phyloP scores from a whole-genome alignment of 2,797 vertebrate species.

The Pteropus rufus region DNA sequence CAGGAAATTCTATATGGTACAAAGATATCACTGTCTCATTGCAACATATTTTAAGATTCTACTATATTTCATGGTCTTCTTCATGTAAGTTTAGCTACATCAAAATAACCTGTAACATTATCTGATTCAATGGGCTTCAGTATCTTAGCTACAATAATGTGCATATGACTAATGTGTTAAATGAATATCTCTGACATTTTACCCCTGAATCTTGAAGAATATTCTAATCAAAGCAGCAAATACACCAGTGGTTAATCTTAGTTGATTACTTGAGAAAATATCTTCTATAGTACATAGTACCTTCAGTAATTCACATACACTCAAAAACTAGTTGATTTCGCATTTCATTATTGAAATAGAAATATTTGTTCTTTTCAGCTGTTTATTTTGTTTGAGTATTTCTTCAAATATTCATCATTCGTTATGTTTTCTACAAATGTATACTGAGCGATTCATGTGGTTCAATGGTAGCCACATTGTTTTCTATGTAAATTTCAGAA shows the following conservation, averaged over 20 bases:
- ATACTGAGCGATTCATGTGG: neutral
- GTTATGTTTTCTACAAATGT: neutral
- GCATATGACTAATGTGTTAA: neutral
- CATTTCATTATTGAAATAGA: neutral
- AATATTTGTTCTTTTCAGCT: neutral
- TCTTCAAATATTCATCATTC: neutral
- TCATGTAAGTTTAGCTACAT: neutral
- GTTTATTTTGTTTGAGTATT: neutral
- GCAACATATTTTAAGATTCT: neutral
- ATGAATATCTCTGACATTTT: neutral
- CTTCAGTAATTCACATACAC: neutral
- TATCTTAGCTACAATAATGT: neutral
- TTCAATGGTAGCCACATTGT: neutral
- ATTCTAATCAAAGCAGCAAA: neutral
- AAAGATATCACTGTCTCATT: neutral
- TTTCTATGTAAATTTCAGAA: neutral
- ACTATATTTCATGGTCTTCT: neutral
- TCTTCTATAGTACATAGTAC: neutral
- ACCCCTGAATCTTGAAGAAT: neutral
- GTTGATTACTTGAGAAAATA: neutral
- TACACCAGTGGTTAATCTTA: neutral
- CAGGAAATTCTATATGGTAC: neutral
- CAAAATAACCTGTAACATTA: neutral
- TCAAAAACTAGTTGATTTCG: neutral
- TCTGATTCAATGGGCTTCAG: neutral